Percentiles rank a stretch among this genome's conserved stretches.
Evolutionary conservation across 1,140 invertebrate genomes (phyloP).

Genomic region (Himalopsyche phryganea): DNA sequence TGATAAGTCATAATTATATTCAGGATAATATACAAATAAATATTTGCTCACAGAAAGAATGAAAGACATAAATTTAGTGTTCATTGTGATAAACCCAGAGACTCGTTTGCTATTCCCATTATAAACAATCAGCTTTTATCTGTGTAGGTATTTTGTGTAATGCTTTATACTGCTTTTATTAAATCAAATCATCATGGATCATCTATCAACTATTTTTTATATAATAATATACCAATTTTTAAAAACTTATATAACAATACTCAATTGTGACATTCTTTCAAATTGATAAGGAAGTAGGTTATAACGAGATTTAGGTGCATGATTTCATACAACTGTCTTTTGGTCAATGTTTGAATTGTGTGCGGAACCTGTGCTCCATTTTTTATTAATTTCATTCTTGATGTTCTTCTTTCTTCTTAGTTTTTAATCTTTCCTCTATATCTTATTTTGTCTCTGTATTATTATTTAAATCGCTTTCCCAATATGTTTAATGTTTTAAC

Average conservation of each 20-base stretch:
- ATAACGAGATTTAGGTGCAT: conserved; percentile 61
- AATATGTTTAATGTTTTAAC: background rate
- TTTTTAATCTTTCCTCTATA: background rate
- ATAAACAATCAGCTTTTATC: too few relatives aligned
- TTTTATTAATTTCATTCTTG: background rate
- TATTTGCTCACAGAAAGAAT: too few relatives aligned
- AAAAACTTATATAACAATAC: too few relatives aligned
- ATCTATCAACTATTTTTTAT: background rate
- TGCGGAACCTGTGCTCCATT: conserved; percentile 8
- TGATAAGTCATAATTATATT: too few relatives aligned
- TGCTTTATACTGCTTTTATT: background rate
- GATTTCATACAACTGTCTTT: conserved; percentile 35
- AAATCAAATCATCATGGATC: background rate
- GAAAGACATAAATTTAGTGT: too few relatives aligned
- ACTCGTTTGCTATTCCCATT: too few relatives aligned
- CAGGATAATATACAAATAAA: too few relatives aligned
- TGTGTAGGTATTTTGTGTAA: background rate
- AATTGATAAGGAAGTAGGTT: conserved; percentile 38
- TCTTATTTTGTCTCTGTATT: background rate
- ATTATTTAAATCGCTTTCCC: conserved; percentile 2
- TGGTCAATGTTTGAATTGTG: conserved; percentile 1
- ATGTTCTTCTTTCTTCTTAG: background rate
- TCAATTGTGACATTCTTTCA: too few relatives aligned
- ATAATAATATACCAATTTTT: background rate
- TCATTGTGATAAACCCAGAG: too few relatives aligned